Evolutionary conservation across 2,113 vertebrate species (phyloP).

Genomic region (Zapus hudsonius): DNA sequence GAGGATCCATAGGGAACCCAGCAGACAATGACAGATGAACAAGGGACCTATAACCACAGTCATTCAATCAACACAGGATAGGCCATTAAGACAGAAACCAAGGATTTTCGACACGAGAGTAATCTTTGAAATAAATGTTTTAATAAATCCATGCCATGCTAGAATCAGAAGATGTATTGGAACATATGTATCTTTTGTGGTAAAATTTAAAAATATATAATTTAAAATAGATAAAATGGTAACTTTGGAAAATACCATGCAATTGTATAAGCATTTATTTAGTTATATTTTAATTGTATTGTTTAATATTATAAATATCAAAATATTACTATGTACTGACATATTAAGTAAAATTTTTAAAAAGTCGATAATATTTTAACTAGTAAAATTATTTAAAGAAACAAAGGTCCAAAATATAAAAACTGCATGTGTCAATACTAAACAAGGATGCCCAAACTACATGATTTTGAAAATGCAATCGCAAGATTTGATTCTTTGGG

Average conservation of each 20-base stretch:
- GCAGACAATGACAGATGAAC: too few relatives aligned
- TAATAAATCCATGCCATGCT: neutral
- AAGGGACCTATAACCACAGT: too few relatives aligned
- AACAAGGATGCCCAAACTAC: neutral
- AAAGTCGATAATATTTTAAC: constrained; percentile 1
- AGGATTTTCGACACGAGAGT: too few relatives aligned
- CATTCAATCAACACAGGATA: too few relatives aligned
- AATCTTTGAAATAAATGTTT: neutral
- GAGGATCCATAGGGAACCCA: too few relatives aligned
- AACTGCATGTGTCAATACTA: neutral
- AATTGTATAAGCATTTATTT: neutral
- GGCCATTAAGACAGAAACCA: too few relatives aligned
- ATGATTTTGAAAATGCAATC: constrained; percentile 28
- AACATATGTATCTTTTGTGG: neutral
- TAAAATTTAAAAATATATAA: constrained; percentile 47
- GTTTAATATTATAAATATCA: neutral
- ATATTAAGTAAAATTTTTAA: neutral
- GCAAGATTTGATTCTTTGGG: constrained; percentile 12
- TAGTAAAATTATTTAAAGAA: neutral
- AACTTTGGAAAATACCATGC: neutral
- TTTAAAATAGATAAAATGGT: neutral
- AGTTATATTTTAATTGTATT: neutral
- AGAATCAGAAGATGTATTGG: neutral
- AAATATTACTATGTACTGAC: neutral
- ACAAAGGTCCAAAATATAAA: neutral